These are phyloP conservation scores for Loris lydekkerianus DNA, from an alignment of 2,797 vertebrate genomes.

Conservation along the genomic window DNA sequence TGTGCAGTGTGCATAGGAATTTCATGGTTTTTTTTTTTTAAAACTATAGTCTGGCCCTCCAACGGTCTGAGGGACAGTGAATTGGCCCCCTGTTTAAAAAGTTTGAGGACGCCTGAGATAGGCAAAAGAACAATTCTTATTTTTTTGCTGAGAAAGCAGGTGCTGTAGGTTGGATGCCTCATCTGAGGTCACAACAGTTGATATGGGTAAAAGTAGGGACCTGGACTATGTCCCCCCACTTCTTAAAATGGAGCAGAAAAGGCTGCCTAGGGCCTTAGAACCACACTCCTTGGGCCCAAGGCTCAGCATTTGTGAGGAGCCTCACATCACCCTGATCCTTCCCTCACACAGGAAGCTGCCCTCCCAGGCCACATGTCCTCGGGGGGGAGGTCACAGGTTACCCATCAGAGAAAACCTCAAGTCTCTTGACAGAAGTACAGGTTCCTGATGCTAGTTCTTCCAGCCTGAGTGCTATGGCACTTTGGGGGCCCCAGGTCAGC, in stretches of 20 bases:
- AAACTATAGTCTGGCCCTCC: no score
- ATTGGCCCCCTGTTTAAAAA: no score
- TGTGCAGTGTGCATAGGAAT: no score
- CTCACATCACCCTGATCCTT: background rate
- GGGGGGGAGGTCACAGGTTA: background rate
- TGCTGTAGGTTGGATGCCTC: background rate
- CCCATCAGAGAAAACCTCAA: background rate
- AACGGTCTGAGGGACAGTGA: no score
- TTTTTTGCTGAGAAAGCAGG: slow-evolving; percentile 23
- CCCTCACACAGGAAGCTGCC: background rate
- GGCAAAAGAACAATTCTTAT: background rate
- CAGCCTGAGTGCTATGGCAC: background rate
- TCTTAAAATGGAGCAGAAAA: background rate
- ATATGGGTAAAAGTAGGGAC: background rate
- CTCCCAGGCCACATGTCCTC: background rate
- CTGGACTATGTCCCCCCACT: background rate
- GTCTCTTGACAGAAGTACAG: background rate
- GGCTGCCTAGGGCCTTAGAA: background rate
- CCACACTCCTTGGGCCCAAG: background rate
- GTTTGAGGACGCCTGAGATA: background rate
- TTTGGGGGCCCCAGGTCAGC: background rate
- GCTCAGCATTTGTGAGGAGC: background rate
- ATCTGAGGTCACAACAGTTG: background rate
- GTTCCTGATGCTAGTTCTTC: background rate
- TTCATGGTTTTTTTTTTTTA: no score